These are phyloP conservation scores for Hemichromis elongatus DNA, from an alignment of 2,113 vertebrate species.

Conservation along the genomic window DNA sequence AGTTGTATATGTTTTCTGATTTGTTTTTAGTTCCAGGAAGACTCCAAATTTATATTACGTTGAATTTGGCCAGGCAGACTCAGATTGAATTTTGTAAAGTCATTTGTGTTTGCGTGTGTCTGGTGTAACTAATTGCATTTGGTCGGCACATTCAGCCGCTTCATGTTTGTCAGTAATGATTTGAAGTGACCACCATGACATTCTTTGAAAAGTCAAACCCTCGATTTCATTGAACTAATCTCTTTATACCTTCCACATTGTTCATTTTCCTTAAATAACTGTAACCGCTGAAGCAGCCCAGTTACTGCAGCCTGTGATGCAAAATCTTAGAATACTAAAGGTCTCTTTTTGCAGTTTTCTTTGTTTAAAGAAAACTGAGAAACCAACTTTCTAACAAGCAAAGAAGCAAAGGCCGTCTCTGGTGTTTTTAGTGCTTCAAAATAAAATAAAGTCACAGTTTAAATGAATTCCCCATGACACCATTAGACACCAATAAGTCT, in stretches of 20 bases:
- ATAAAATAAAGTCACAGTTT: slow-evolving; percentile 24
- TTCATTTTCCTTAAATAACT: neutral
- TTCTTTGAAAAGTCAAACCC: slow-evolving; percentile 26
- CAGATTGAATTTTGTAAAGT: slow-evolving; percentile 12
- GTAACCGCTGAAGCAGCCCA: neutral
- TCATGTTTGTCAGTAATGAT: slow-evolving; percentile 39
- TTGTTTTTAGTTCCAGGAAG: slow-evolving; percentile 10
- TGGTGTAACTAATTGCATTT: slow-evolving; percentile 27
- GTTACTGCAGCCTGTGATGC: neutral
- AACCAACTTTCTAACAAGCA: neutral
- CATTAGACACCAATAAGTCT: neutral
- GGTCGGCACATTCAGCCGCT: neutral
- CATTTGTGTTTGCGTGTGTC: slow-evolving; percentile 14
- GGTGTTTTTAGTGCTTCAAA: neutral
- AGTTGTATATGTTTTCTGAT: neutral
- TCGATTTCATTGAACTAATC: neutral
- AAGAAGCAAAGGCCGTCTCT: neutral
- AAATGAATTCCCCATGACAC: slow-evolving; percentile 32
- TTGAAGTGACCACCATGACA: slow-evolving; percentile 16
- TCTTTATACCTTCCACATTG: neutral
- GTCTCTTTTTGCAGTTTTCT: neutral
- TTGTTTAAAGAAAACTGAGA: slow-evolving; percentile 20
- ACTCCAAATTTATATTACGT: neutral
- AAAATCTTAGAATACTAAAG: neutral
- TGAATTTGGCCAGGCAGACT: neutral